A percentile compares a stretch with the other conserved stretches of the same genome.
Conservation (phyloP, 2,113 vertebrate species). For the Platanista minor region DNA sequence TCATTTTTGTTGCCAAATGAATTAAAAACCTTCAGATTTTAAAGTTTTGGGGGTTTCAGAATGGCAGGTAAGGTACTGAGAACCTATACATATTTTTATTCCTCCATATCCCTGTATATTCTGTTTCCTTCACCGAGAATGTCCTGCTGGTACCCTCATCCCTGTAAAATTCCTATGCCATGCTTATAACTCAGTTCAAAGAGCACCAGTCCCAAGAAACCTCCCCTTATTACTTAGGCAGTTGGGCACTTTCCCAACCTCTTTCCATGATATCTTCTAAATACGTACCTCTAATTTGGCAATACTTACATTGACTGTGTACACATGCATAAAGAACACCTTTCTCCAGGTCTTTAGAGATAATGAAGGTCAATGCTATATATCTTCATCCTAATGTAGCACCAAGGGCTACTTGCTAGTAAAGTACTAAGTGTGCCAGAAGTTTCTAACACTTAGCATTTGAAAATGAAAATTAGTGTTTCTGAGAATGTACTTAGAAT, state of each 20-base stretch:
- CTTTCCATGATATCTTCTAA: not conserved
- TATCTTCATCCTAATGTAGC: not conserved
- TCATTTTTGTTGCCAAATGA: not conserved
- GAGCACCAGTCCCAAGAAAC: not conserved
- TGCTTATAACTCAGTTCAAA: not conserved
- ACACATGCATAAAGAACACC: not conserved
- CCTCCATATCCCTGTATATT: not conserved
- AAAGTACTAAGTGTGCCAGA: not conserved
- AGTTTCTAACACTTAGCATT: not conserved
- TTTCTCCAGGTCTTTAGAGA: not conserved
- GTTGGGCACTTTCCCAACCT: not conserved
- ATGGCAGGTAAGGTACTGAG: not conserved
- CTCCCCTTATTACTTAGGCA: not conserved
- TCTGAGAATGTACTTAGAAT: not conserved
- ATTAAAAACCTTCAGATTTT: not conserved
- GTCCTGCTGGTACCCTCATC: not conserved
- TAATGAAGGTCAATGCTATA: not conserved
- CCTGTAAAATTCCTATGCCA: not conserved
- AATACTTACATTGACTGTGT: not conserved
- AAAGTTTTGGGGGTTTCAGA: not conserved
- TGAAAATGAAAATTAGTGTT: not conserved
- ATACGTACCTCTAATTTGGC: not conserved
- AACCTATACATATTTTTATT: not conserved
- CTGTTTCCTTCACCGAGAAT: not conserved
- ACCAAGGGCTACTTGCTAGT: not conserved